Evolutionary conservation across 2,113 vertebrate genomes (phyloP), one percentile per base, ranked within the genome.

Genomic region (Ciconia boyciana): DNA sequence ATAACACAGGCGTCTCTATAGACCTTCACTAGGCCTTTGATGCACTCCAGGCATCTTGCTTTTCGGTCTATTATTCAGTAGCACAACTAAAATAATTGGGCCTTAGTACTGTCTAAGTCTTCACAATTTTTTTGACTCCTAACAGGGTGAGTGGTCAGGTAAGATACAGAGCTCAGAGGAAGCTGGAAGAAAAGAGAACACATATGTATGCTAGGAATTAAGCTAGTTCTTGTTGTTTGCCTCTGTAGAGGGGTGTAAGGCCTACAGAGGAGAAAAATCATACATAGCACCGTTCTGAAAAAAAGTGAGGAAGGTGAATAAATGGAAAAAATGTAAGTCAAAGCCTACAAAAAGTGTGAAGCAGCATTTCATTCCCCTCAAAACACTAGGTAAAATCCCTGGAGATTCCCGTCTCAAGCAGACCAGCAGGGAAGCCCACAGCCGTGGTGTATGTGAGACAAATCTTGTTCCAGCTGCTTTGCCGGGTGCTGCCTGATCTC

Each of bases 1-100:
- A 95, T 95, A 95, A 93, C 89, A 76, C 70, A 85, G 84, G 74
- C 3, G 0, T 96, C 84, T 93, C 89, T 89, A 44, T n/a, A 95
- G 91, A 85, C 81, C 65, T 96, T 96, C 78, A 46, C 74, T 32
- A 86, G 84, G 94, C 58, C 84, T 97, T 96, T 96, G 95, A 96
- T 91, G 93, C 84, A 74, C 92, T 85, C 82, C 94, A 97, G 91
- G 92, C 84, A 79, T 85, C 80, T 92, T 94, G 79, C 84, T 91
- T 90, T 85, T 75, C 36, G 16, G 74, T 69, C 70, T 58, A 36
- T 93, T 93, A 94, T 69, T 91, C 92, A 89, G 81, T 43, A 76
- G 46, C 92, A 95, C 84, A 85, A 65, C 93, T 85, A 0, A 91
- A 96, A 90, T 96, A 96, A 96, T 94, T 94, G 82, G 61, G 41